Percentiles rank a stretch among this genome's conserved stretches.
These are phyloP conservation scores for Pocillopora damicornis DNA, from an alignment of 64 coral and sea anemone species.

Conservation along the genomic window DNA sequence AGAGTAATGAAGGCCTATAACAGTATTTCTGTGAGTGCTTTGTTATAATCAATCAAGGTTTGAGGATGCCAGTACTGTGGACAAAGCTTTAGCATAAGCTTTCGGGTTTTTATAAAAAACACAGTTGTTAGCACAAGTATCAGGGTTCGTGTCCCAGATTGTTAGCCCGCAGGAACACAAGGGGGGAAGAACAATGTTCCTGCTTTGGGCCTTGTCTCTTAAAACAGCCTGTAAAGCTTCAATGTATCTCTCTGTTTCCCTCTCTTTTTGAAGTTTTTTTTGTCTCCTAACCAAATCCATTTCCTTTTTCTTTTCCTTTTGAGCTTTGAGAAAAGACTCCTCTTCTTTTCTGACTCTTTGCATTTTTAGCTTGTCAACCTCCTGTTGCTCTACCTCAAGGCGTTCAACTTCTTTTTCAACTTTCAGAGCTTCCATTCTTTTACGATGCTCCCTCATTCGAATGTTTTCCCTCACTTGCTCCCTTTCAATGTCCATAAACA, in stretches of 20 bases:
- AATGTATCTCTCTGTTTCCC: constrained; percentile 81
- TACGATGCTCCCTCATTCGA: constrained; percentile 91
- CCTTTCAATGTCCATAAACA: constrained; percentile 98
- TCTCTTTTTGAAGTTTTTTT: constrained; percentile 77
- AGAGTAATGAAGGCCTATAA: neutral
- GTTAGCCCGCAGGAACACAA: constrained; percentile 93
- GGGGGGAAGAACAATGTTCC: constrained; percentile 53
- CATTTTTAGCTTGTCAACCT: constrained; percentile 27
- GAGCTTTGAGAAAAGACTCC: constrained; percentile 9
- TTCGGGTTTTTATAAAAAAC: constrained; percentile 89
- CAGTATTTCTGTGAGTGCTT: neutral
- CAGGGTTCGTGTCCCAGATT: constrained; percentile 82
- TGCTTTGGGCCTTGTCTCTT: constrained; percentile 63
- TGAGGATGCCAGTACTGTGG: constrained; percentile 64
- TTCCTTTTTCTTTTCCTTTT: constrained; percentile 37
- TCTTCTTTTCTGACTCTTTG: constrained; percentile 27
- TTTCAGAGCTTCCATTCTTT: constrained; percentile 85
- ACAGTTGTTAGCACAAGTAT: constrained; percentile 95
- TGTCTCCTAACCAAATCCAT: constrained; percentile 8
- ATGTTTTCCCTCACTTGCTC: constrained; percentile 97
- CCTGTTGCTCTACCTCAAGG: constrained; percentile 62
- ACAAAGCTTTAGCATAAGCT: constrained; percentile 84
- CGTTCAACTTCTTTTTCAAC: constrained; percentile 81
- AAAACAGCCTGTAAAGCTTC: constrained; percentile 76
- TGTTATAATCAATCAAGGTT: neutral